These are phyloP conservation scores for Fissipunctia ypsillon DNA, from an alignment of 2,888 invertebrate genomes.

Conservation along the genomic window DNA sequence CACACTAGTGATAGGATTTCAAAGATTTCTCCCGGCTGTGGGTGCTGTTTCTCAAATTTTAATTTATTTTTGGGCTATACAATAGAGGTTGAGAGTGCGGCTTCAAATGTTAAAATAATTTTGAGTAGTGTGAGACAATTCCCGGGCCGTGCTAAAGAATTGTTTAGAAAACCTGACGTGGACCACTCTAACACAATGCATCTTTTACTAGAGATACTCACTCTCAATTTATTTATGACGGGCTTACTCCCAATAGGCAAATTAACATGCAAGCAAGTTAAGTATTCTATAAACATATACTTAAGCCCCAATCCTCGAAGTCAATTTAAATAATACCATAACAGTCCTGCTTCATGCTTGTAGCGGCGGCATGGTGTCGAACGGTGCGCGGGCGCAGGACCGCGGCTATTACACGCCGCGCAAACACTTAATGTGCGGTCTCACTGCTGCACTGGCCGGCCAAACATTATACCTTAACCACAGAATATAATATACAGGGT, in stretches of 20 bases:
- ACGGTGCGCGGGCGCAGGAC: constrained; percentile 42
- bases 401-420: constrained; percentile 15
- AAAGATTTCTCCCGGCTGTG: neutral
- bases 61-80: neutral
- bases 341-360: constrained; percentile 9
- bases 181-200: neutral
- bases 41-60: neutral
- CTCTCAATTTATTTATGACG: neutral
- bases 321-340: constrained; percentile 52
- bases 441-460: constrained; percentile 26
- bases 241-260: neutral
- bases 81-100: neutral
- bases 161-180: neutral
- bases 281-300: neutral
- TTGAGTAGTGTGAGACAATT: neutral
- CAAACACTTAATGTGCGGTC: constrained; percentile 43
- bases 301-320: neutral
- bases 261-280: constrained; percentile 9
- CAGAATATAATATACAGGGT: neutral
- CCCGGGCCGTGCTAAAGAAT: neutral
- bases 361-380: constrained; percentile 20
- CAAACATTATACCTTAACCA: constrained; percentile 4
- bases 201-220: neutral
- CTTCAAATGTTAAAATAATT: neutral
- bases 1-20: neutral